Evolutionary conservation across 2,113 vertebrate species (phyloP).

Genomic region (Anarhynchus alexandrinus): DNA sequence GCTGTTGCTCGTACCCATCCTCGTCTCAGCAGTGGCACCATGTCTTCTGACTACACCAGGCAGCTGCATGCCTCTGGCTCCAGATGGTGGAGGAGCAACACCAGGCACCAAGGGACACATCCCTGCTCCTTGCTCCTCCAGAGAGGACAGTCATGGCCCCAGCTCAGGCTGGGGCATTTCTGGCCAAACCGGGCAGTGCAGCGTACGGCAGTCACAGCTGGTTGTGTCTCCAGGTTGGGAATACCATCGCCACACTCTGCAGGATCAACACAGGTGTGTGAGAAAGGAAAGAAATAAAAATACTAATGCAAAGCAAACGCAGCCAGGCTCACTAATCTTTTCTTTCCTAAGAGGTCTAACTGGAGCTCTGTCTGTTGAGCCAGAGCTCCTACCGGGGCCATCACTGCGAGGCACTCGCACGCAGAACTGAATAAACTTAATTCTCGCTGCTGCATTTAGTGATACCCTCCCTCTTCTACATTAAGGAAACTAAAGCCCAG

Average conservation of each 20-base stretch:
- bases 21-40: not conserved
- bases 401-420: not conserved
- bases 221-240: not conserved
- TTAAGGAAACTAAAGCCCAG: not conserved
- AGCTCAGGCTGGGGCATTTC: not conserved
- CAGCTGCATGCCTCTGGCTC: not conserved
- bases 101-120: not conserved
- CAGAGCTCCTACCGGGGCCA: fast-evolving
- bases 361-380: not conserved
- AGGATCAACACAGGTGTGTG: not conserved
- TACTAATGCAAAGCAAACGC: not conserved
- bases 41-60: not conserved
- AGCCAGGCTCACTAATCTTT: not conserved
- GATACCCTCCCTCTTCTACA: not conserved
- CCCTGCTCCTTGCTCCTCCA: not conserved
- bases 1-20: not conserved
- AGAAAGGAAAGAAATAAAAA: not conserved
- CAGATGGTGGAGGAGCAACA: not conserved
- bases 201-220: fast-evolving
- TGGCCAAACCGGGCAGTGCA: not conserved
- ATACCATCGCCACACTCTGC: fast-evolving
- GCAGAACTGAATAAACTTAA: not conserved
- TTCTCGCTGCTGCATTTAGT: fast-evolving
- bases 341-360: not conserved
- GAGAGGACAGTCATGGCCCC: fast-evolving